Percentiles rank a stretch among this genome's conserved stretches.
phyloP scores from a whole-genome alignment of 2,888 invertebrate genomes.

The Philopedon plagiatum region DNA sequence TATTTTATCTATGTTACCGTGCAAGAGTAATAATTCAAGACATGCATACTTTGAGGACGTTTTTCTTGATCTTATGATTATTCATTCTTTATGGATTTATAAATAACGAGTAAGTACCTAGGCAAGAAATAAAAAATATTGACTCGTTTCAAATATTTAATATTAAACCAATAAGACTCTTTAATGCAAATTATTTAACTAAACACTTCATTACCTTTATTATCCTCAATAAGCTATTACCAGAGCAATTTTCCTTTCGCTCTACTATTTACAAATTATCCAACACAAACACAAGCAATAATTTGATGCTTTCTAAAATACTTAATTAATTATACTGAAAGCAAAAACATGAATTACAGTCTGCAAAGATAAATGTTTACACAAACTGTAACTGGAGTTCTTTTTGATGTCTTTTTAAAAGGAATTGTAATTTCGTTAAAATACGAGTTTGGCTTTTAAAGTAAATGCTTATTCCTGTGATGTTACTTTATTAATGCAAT shows the following conservation, averaged over 20 bases:
- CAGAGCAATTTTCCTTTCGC: not conserved
- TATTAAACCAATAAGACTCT: no score
- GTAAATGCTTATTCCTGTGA: no score
- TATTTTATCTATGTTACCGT: no score
- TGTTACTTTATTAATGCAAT: no score
- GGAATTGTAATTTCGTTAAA: not conserved
- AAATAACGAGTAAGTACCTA: no score
- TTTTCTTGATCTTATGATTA: no score
- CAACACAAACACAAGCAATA: slow-evolving; percentile 23
- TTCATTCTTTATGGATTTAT: no score
- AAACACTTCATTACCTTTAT: not conserved
- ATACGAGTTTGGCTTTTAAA: not conserved
- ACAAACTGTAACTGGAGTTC: not conserved
- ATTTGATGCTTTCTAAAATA: slow-evolving; percentile 27
- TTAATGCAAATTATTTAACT: not conserved
- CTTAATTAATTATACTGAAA: slow-evolving; percentile 30
- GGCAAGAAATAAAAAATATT: no score
- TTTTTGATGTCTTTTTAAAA: not conserved
- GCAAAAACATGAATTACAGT: slow-evolving; percentile 3
- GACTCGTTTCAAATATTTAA: no score
- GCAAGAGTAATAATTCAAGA: no score
- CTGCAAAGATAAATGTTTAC: slow-evolving; percentile 9
- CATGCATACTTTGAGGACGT: no score
- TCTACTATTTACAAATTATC: slow-evolving; percentile 3
- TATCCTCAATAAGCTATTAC: not conserved